phyloP scores from a whole-genome alignment of 2,113 vertebrate species.

The Nothoprocta perdicaria region DNA sequence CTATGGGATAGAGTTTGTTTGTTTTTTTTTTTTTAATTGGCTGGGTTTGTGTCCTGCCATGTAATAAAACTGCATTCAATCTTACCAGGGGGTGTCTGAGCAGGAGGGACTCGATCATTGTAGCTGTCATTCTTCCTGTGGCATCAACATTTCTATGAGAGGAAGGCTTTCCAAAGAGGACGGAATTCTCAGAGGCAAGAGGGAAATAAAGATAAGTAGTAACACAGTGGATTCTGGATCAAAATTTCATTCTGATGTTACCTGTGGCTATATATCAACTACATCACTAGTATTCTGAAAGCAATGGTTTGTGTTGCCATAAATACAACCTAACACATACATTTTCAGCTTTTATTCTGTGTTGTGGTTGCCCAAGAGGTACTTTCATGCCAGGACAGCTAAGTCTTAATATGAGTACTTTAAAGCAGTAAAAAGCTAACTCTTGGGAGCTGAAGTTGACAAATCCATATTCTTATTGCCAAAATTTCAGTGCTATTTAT shows the following conservation, averaged over 20 bases:
- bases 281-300: not conserved
- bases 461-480: conserved; percentile 15
- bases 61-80: not conserved
- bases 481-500: conserved; percentile 11
- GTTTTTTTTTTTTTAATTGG: not conserved
- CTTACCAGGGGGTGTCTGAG: not conserved
- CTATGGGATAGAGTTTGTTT: not conserved
- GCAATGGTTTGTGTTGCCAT: not conserved
- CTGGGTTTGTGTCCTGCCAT: not conserved
- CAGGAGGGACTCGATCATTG: not conserved
- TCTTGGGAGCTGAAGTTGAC: not conserved
- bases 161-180: not conserved
- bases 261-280: not conserved
- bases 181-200: not conserved
- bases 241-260: not conserved
- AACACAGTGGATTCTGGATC: not conserved
- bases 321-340: not conserved
- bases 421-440: not conserved
- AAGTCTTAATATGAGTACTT: not conserved
- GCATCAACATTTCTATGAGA: not conserved
- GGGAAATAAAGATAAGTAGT: not conserved
- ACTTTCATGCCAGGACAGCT: not conserved
- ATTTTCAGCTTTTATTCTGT: not conserved
- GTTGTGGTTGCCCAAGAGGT: not conserved
- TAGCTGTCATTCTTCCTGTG: not conserved